phyloP scores from a whole-genome alignment of 2,797 vertebrate genomes.

The Falco cherrug region DNA sequence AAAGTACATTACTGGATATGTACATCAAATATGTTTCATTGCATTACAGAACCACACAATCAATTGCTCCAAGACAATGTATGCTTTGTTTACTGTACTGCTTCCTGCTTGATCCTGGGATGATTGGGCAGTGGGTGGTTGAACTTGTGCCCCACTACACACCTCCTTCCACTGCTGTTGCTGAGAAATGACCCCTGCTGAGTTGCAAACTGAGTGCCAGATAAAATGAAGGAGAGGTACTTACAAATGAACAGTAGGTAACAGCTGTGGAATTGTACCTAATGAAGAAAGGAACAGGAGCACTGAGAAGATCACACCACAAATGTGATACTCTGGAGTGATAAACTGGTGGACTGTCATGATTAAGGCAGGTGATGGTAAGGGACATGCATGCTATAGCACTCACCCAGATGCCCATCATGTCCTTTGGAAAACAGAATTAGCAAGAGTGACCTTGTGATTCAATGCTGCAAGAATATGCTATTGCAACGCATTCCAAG shows the following conservation, averaged over 20 bases:
- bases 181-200: background rate
- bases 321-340: background rate
- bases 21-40: background rate
- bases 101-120: background rate
- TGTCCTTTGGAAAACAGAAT: background rate
- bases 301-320: background rate
- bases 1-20: background rate
- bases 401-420: background rate
- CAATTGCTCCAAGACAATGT: background rate
- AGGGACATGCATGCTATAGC: background rate
- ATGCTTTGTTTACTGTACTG: background rate
- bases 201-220: background rate
- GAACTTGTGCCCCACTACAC: fast-evolving
- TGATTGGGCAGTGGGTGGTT: background rate
- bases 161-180: background rate
- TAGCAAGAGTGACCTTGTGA: background rate
- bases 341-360: background rate
- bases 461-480: background rate
- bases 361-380: background rate
- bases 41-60: background rate
- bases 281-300: background rate
- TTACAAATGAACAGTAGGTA: background rate
- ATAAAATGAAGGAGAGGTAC: background rate
- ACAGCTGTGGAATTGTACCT: background rate
- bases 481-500: background rate